These are phyloP conservation scores for Tetranychus urticae DNA, from an alignment of 1,140 invertebrate genomes.

Conservation along the genomic window DNA sequence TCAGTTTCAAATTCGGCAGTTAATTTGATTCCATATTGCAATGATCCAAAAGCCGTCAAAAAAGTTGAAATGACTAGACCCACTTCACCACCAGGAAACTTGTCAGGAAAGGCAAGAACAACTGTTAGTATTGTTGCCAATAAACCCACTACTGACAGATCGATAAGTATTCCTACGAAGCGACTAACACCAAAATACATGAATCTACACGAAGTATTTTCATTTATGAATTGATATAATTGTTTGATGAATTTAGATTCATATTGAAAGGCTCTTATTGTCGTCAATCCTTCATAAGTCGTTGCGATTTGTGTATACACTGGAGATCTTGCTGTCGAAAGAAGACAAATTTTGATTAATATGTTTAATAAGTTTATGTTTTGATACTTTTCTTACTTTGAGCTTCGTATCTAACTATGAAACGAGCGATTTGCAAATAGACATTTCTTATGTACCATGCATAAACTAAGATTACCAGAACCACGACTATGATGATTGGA, in stretches of 20 bases:
- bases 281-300: constrained; percentile 25
- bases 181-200: constrained; percentile 45
- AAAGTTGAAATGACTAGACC: constrained; percentile 52
- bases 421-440: neutral
- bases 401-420: neutral
- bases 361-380: neutral
- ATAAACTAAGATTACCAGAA: neutral
- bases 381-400: neutral
- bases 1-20: constrained; percentile 53
- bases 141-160: constrained; percentile 39
- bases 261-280: constrained; percentile 23
- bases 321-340: constrained; percentile 19
- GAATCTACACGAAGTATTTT: constrained; percentile 42
- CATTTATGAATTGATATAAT: constrained; percentile 50
- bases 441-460: neutral
- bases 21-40: constrained; percentile 58
- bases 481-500: neutral
- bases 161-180: constrained; percentile 57
- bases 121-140: constrained; percentile 26
- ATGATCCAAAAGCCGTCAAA: constrained; percentile 42
- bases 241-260: constrained; percentile 48
- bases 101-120: constrained; percentile 1
- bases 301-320: constrained; percentile 28
- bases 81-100: constrained; percentile 33
- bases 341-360: neutral